Evolutionary conservation across 2,797 vertebrate species (phyloP).

Genomic region (Lophotriccus pileatus): DNA sequence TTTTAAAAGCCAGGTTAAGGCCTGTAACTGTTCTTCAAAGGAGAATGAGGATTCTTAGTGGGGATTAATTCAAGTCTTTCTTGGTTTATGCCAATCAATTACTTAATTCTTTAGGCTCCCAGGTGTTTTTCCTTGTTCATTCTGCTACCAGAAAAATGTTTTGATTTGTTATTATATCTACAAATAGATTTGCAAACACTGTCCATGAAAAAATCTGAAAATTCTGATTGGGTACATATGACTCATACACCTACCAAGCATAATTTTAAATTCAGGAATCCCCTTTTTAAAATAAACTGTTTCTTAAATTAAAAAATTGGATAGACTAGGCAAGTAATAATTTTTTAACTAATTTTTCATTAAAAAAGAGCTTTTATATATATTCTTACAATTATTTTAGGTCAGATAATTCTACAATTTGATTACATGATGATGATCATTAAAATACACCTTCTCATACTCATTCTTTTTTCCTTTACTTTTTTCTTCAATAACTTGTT

Average conservation of each 20-base stretch:
- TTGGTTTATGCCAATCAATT: neutral
- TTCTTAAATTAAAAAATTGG: neutral
- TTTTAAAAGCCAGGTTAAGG: neutral
- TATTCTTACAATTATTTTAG: neutral
- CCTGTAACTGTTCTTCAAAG: neutral
- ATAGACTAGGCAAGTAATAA: neutral
- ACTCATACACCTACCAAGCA: neutral
- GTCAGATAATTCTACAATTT: neutral
- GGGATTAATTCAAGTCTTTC: neutral
- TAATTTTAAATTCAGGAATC: neutral
- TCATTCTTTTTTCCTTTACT: neutral
- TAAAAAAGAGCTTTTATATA: neutral
- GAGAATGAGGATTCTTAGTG: neutral
- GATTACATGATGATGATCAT: neutral
- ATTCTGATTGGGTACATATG: neutral
- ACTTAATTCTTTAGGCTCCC: neutral
- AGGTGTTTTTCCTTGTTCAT: neutral
- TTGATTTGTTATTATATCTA: neutral
- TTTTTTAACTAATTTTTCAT: neutral
- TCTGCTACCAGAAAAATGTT: neutral
- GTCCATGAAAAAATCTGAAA: neutral
- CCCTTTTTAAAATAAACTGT: neutral
- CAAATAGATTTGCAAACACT: neutral
- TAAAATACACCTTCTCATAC: neutral
- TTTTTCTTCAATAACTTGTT: neutral